phyloP scores from a whole-genome alignment of 2,888 invertebrate species.

The Dryadula phaetusa region DNA sequence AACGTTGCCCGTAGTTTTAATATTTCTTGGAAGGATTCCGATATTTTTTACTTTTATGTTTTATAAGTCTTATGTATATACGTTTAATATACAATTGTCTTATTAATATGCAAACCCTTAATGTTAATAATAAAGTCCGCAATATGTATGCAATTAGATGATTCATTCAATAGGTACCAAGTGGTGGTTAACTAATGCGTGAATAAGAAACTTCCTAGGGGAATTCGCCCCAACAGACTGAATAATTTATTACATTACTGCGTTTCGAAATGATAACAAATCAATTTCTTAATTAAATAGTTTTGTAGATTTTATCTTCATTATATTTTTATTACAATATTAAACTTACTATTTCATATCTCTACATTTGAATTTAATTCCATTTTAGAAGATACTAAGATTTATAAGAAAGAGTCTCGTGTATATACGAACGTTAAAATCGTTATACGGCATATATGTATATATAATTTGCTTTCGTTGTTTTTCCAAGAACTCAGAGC shows the following conservation, averaged over 20 bases:
- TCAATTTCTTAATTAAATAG: background rate
- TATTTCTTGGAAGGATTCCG: constrained; percentile 5
- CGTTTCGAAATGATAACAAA: background rate
- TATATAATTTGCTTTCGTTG: constrained; percentile 39
- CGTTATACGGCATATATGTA: background rate
- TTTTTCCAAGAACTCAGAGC: constrained; percentile 55
- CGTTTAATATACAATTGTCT: too few species aligned
- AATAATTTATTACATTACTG: constrained; percentile 11
- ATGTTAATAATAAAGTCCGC: too few species aligned
- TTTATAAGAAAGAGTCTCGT: too few species aligned
- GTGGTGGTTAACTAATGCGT: constrained; percentile 18
- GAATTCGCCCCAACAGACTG: background rate
- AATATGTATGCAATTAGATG: background rate
- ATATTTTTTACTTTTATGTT: background rate
- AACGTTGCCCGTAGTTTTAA: background rate
- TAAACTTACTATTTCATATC: background rate
- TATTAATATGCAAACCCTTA: too few species aligned
- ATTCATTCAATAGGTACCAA: constrained; percentile 8
- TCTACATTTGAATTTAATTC: background rate
- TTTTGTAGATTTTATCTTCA: background rate
- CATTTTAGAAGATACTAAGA: too few species aligned
- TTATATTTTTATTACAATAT: too few species aligned
- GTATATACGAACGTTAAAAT: background rate
- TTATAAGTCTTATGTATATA: constrained; percentile 4
- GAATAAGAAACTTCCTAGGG: constrained; percentile 11